A percentile compares a stretch with the other conserved stretches of the same genome.
These are phyloP conservation scores for Aptenodytes patagonicus DNA, from an alignment of 2,113 vertebrate species.

Conservation along the genomic window DNA sequence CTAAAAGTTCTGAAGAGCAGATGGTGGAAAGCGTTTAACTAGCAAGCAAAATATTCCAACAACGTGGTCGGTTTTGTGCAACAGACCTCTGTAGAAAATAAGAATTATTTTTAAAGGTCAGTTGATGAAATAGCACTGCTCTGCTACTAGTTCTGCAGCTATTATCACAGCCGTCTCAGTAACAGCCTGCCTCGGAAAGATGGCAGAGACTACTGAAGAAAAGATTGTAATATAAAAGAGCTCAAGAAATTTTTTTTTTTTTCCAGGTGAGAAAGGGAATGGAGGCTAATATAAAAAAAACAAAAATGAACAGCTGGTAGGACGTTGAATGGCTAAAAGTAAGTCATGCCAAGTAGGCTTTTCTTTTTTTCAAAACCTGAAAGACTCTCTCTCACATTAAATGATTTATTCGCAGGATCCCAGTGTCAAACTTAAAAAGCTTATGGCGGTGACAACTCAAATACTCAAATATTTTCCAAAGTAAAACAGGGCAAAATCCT, in stretches of 20 bases:
- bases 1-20: neutral
- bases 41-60: neutral
- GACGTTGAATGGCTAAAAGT: neutral
- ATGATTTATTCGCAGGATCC: neutral
- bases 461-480: neutral
- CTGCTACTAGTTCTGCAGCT: neutral
- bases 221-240: neutral
- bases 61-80: neutral
- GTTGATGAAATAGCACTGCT: neutral
- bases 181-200: neutral
- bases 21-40: neutral
- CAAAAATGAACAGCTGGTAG: neutral
- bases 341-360: neutral
- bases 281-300: neutral
- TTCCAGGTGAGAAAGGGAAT: neutral
- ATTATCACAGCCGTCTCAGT: accelerated
- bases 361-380: neutral
- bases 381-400: neutral
- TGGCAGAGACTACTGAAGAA: neutral
- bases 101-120: slow-evolving; percentile 39
- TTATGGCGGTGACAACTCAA: neutral
- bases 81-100: neutral
- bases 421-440: neutral
- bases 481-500: neutral
- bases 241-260: neutral